Base-by-base conservation (phyloP, 2,888 invertebrate genomes). In the Campoletis raptor region DNA sequence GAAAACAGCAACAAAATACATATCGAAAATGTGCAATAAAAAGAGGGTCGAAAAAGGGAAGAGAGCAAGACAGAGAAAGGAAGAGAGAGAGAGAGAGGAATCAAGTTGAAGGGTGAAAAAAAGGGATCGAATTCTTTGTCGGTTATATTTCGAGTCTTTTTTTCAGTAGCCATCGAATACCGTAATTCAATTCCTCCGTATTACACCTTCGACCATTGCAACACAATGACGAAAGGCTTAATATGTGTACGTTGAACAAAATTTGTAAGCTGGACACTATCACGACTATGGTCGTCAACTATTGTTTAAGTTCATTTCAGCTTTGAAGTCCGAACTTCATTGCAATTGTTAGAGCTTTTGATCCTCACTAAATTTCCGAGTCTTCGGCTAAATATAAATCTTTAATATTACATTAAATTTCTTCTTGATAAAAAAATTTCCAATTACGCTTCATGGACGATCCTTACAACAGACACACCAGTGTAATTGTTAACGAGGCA, bases 81-180 rank as follows among this genome's bases (percentile, higher is more conserved):
- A n/a, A n/a, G 24, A n/a, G 69, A 42, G n/a, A 69, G 21, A 40
- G 87, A 87, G 24, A 21, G 7, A 18, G 7, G 52, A 72, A 74
- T 45, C 37, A 8, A 10, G 57, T 8, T n/a, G n/a, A 45, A 18
- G 42, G 76, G 61, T 52, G 57, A 67, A 87, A 90, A 88, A 73
- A 88, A 87, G 83, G 90, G 91, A 92, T 91, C 91, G 92, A 90
- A 36, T 57, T 87, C 90, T 91, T 92, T 92, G 92, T 92, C 92
- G 92, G 92, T 90, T 88, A 90, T 86, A 88, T 88, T 89, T 91
- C 70, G 80, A 88, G 87, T 88, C 21, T 40, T 90, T 89, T 90
- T 77, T 92, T 91, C 92, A 91, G 93, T 93, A 92, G 93, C 92
- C 91, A 93, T 92, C 91, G 91, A 90, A 45, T 15, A 30, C 48